These are phyloP conservation scores for Ephestia elutella DNA, from an alignment of 1,140 invertebrate genomes.

Conservation along the genomic window DNA sequence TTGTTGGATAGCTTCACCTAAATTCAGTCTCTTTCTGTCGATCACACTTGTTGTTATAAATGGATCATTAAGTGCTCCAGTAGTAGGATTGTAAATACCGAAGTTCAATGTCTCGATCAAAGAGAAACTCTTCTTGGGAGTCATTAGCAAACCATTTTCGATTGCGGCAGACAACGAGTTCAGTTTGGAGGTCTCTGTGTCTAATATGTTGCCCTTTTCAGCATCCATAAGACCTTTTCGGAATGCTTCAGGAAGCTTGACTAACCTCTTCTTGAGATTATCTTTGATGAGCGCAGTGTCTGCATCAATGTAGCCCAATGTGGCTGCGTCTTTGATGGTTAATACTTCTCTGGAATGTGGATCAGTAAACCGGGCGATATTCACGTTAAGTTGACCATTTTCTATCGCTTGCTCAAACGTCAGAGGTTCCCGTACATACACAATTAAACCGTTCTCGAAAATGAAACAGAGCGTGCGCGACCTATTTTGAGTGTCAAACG, in stretches of 20 bases:
- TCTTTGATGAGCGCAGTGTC: constrained; percentile 93
- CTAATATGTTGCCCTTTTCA: constrained; percentile 88
- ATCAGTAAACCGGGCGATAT: constrained; percentile 84
- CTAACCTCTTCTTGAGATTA: constrained; percentile 84
- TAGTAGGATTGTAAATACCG: constrained; percentile 86
- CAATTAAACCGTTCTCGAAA: constrained; percentile 82
- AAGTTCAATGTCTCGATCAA: constrained; percentile 89
- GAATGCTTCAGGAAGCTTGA: constrained; percentile 90
- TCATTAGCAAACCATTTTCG: constrained; percentile 84
- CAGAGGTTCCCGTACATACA: constrained; percentile 82
- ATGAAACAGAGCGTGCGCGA: constrained; percentile 79
- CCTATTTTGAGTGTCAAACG: constrained; percentile 80
- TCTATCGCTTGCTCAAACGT: constrained; percentile 87
- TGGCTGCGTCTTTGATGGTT: constrained; percentile 89
- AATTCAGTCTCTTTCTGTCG: constrained; percentile 80
- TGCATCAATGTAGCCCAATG: constrained; percentile 88
- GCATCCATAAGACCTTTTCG: constrained; percentile 90
- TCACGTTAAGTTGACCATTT: constrained; percentile 80
- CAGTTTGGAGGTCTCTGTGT: constrained; percentile 87
- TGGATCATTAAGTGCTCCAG: constrained; percentile 86
- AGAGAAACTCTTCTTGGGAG: constrained; percentile 83
- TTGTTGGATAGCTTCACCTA: constrained; percentile 84
- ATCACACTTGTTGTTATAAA: constrained; percentile 81
- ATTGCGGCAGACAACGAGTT: constrained; percentile 83
- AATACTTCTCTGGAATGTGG: constrained; percentile 80